These are phyloP conservation scores for Mobula birostris DNA, from an alignment of 2,113 vertebrate species.

Conservation along the genomic window DNA sequence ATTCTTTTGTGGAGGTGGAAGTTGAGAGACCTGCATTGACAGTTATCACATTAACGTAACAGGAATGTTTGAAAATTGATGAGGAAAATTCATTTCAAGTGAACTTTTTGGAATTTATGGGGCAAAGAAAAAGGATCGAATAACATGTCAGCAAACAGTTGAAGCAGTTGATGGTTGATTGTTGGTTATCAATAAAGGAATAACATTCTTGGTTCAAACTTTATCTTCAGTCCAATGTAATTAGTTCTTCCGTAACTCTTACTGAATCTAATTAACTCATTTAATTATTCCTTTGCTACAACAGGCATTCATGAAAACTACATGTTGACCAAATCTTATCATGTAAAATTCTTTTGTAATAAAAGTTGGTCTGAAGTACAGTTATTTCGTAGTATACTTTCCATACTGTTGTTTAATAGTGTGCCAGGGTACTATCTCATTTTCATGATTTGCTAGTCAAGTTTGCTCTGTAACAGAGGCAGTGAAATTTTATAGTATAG, in stretches of 20 bases:
- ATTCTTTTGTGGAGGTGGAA: not conserved
- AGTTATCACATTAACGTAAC: not conserved
- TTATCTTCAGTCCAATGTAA: slow-evolving; percentile 8
- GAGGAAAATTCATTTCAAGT: not conserved
- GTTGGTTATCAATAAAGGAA: not conserved
- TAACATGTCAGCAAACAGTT: not conserved
- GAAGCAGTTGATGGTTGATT: not conserved
- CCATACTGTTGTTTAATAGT: not conserved
- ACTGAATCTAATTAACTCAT: not conserved
- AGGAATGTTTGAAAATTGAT: not conserved
- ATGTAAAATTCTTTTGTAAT: slow-evolving; percentile 10
- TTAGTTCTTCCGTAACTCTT: not conserved
- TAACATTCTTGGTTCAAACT: not conserved
- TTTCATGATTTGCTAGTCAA: not conserved
- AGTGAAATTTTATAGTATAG: not conserved
- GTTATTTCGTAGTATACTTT: not conserved
- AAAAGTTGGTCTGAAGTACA: slow-evolving; percentile 13
- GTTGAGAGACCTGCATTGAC: not conserved
- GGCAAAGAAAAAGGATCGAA: not conserved
- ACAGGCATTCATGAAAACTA: not conserved
- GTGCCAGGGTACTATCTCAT: not conserved
- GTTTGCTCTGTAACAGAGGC: not conserved
- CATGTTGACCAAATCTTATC: slow-evolving; percentile 1
- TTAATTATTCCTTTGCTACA: not conserved
- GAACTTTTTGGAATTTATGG: not conserved